Percentiles rank a stretch among this genome's conserved stretches.
phyloP scores from a whole-genome alignment of 53 echinoderm and acorn worm genomes.

The Echinometra lucunter region DNA sequence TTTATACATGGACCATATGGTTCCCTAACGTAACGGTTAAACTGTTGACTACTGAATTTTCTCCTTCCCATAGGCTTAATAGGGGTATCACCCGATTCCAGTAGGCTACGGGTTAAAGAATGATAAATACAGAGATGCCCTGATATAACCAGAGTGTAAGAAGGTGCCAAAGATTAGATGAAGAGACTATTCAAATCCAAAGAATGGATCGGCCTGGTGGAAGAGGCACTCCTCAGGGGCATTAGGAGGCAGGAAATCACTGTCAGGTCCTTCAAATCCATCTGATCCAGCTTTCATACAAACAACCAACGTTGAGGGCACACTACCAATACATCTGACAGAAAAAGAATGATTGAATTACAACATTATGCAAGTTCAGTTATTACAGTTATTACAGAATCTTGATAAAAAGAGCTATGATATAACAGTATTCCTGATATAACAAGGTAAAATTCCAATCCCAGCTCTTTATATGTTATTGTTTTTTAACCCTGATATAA shows the following conservation, averaged over 20 bases:
- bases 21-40: too few species aligned
- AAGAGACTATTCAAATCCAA: slow-evolving; percentile 22
- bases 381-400: background rate
- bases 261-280: slow-evolving; percentile 72
- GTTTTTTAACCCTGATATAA: too few species aligned
- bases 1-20: too few species aligned
- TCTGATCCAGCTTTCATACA: slow-evolving; percentile 80
- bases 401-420: too few species aligned
- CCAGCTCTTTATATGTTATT: too few species aligned
- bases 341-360: background rate
- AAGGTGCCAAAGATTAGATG: background rate
- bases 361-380: background rate
- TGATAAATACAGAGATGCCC: too few species aligned
- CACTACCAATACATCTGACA: slow-evolving; percentile 78
- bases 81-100: too few species aligned
- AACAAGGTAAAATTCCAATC: too few species aligned
- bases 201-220: slow-evolving; percentile 62
- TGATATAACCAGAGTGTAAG: background rate
- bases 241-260: slow-evolving; percentile 56
- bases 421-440: too few species aligned
- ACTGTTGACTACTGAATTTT: too few species aligned
- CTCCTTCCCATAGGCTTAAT: too few species aligned
- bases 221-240: slow-evolving; percentile 63
- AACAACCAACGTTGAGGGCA: slow-evolving; percentile 71
- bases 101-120: too few species aligned